Percentiles rank a stretch among this genome's conserved stretches.
phyloP scores from a whole-genome alignment of 1,140 invertebrate species.

The Glomeris maerens region DNA sequence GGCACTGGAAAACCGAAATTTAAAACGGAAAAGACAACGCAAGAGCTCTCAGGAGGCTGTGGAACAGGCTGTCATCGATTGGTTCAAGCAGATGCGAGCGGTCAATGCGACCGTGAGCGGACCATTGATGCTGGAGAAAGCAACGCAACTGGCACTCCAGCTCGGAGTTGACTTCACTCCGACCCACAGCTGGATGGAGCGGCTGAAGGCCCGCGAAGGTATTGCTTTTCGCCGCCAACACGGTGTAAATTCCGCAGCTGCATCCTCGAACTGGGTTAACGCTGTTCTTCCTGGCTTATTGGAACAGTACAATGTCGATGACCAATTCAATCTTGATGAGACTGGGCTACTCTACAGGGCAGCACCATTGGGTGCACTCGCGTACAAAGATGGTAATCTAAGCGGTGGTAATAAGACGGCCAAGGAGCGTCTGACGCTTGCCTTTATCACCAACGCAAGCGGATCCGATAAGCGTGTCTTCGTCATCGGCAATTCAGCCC shows the following conservation, averaged over 20 bases:
- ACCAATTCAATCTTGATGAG: slow-evolving; percentile 21
- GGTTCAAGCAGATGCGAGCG: background rate
- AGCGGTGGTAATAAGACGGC: slow-evolving; percentile 17
- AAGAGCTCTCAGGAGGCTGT: background rate
- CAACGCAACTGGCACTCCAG: background rate
- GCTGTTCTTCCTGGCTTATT: background rate
- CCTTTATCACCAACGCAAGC: slow-evolving; percentile 12
- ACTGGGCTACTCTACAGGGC: slow-evolving; percentile 16
- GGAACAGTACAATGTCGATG: background rate
- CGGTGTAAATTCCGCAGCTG: background rate
- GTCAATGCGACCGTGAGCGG: background rate
- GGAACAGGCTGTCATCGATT: background rate
- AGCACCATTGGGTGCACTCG: slow-evolving; percentile 18
- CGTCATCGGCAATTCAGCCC: slow-evolving; percentile 17
- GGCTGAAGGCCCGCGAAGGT: background rate
- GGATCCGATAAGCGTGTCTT: slow-evolving; percentile 17
- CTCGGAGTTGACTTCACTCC: background rate
- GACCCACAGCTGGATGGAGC: background rate
- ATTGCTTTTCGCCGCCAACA: background rate
- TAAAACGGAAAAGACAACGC: background rate
- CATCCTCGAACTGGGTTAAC: background rate
- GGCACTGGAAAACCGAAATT: no score
- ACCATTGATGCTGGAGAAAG: background rate
- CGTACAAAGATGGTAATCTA: slow-evolving; percentile 14
- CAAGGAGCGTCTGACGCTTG: slow-evolving; percentile 19